Conservation (phyloP, 1,140 invertebrate genomes). For the Drosophila paulistorum region DNA sequence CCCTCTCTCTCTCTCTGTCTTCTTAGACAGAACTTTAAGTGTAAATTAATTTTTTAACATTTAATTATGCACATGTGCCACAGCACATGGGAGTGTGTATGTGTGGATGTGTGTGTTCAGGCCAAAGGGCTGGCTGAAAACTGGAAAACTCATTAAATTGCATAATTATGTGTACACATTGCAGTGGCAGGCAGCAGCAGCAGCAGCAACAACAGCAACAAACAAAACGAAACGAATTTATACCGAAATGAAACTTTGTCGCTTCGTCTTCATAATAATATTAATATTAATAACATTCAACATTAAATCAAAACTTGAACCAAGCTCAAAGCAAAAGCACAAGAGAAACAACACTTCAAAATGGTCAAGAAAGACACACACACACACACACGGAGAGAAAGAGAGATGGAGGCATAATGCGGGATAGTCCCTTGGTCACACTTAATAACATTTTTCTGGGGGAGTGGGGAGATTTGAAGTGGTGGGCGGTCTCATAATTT, state of each 20-base stretch:
- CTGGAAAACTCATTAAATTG: constrained; percentile 77
- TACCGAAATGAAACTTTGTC: constrained; percentile 38
- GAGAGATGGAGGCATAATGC: background rate
- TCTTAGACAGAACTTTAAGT: constrained; percentile 21
- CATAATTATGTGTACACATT: constrained; percentile 68
- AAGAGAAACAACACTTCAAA: constrained; percentile 24
- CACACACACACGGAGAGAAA: background rate
- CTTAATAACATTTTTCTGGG: constrained; percentile 64
- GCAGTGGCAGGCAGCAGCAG: background rate
- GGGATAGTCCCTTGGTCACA: constrained; percentile 57
- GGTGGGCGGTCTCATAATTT: constrained; percentile 53
- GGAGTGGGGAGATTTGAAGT: constrained; percentile 14
- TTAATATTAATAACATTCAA: constrained; percentile 80
- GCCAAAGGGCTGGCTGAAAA: constrained; percentile 48
- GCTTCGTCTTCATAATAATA: constrained; percentile 61
- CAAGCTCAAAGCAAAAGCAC: constrained; percentile 13
- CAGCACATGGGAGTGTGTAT: too few relatives aligned
- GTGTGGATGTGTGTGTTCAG: constrained; percentile 1
- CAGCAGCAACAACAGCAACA: constrained; percentile 13
- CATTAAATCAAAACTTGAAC: constrained; percentile 46
- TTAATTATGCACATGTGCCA: constrained; percentile 74
- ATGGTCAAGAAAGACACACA: constrained; percentile 51
- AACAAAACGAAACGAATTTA: constrained; percentile 11
- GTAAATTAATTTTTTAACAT: constrained; percentile 70
- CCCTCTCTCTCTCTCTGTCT: background rate